A percentile compares a stretch with the other conserved stretches of the same genome.
phyloP scores from a whole-genome alignment of 2,888 invertebrate species.

The Drosophila lacicola region DNA sequence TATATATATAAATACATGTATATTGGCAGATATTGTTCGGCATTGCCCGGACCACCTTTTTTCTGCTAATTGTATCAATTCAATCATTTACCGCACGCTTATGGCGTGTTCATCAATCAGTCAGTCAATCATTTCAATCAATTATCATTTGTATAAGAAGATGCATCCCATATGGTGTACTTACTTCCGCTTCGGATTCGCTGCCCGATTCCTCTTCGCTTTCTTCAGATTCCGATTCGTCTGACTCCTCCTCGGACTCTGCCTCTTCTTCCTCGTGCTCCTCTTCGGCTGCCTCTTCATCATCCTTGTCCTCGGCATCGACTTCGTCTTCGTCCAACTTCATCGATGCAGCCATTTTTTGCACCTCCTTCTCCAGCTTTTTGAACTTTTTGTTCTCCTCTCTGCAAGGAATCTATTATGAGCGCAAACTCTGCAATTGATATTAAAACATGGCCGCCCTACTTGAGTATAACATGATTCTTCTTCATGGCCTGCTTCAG shows the following conservation, averaged over 20 bases:
- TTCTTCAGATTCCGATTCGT: constrained; percentile 88
- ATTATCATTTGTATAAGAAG: too few species aligned
- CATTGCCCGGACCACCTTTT: too few species aligned
- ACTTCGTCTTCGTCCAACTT: constrained; percentile 91
- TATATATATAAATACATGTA: background rate
- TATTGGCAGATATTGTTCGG: too few species aligned
- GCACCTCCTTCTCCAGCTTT: constrained; percentile 93
- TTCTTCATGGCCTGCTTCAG: constrained; percentile 93
- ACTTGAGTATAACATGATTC: constrained; percentile 91
- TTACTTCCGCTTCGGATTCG: constrained; percentile 79
- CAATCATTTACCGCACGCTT: too few species aligned
- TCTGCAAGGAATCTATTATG: constrained; percentile 79
- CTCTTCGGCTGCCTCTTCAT: constrained; percentile 86
- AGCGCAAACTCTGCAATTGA: background rate
- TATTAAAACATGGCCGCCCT: constrained; percentile 21
- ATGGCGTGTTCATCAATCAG: background rate
- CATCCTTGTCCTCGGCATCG: constrained; percentile 89
- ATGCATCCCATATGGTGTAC: background rate
- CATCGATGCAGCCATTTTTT: constrained; percentile 95
- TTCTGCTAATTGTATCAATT: too few species aligned
- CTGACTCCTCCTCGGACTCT: constrained; percentile 85
- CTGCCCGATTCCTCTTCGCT: constrained; percentile 82
- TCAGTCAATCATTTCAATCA: background rate
- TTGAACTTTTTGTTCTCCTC: constrained; percentile 94
- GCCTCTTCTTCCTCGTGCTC: constrained; percentile 83